Conservation (phyloP, 2,797 vertebrate genomes). For the Enteromius trimaculatus region DNA sequence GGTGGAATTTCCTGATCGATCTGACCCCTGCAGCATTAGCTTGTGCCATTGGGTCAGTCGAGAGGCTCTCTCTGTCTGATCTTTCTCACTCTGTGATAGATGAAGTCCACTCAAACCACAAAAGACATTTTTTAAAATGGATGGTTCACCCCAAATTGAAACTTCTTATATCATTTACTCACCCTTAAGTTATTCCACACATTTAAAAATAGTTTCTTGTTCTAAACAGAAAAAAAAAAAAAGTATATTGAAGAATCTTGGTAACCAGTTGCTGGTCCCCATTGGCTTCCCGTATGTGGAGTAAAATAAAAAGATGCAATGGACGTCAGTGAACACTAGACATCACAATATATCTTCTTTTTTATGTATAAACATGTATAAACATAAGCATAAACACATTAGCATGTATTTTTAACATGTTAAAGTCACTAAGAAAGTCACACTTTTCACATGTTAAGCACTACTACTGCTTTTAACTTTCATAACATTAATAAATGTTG, state of each 20-base stretch:
- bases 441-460: not conserved
- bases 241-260: not conserved
- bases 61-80: not conserved
- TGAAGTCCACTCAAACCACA: not conserved
- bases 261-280: not conserved
- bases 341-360: no score
- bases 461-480: not conserved
- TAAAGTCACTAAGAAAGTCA: not conserved
- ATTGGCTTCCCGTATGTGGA: not conserved
- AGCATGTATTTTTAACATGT: no score
- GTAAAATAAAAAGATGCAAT: no score
- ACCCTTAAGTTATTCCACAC: not conserved
- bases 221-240: not conserved
- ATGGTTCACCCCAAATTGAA: not conserved
- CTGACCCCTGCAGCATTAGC: conserved; percentile 19
- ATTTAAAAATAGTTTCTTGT: not conserved
- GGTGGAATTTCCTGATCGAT: conserved; percentile 32
- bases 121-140: not conserved
- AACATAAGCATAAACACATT: no score
- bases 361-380: no score
- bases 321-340: no score
- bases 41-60: conserved; percentile 8
- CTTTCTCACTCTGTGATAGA: not conserved
- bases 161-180: not conserved
- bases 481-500: not conserved